Evolutionary conservation across 2,797 vertebrate species (phyloP).

Genomic region (Spinus olivaceus): DNA sequence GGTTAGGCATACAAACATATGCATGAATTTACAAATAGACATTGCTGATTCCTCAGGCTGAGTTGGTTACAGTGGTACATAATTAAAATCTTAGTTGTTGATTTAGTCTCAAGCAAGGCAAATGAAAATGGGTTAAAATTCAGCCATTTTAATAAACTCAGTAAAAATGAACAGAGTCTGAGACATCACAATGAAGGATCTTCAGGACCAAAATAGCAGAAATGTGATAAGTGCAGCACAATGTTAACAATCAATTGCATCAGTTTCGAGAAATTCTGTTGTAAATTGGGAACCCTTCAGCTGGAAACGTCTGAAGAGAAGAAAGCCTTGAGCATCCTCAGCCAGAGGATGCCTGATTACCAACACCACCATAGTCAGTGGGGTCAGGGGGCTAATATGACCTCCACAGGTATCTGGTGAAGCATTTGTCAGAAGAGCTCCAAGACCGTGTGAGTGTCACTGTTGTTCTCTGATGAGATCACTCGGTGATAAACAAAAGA

Average conservation of each 20-base stretch:
- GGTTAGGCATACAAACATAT: not conserved
- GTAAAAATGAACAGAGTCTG: not conserved
- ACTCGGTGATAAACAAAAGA: not conserved
- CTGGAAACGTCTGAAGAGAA: not conserved
- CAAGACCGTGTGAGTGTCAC: not conserved
- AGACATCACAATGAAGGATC: not conserved
- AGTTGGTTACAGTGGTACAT: not conserved
- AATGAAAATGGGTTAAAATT: not conserved
- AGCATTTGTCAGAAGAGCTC: not conserved
- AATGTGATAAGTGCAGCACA: not conserved
- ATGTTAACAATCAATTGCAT: not conserved
- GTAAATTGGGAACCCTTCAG: not conserved
- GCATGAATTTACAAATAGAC: not conserved
- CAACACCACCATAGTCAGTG: fast-evolving
- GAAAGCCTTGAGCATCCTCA: not conserved
- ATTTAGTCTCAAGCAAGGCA: not conserved
- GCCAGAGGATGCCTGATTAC: not conserved
- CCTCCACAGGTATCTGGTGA: not conserved
- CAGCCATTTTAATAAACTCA: not conserved
- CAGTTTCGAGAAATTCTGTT: not conserved
- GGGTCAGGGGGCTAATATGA: too few species aligned
- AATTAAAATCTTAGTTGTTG: slow-evolving; percentile 2
- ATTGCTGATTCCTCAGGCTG: not conserved
- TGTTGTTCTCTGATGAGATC: not conserved
- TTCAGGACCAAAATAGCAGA: not conserved